Base-by-base conservation (phyloP, 2,113 vertebrate species). In the Spea bombifrons region DNA sequence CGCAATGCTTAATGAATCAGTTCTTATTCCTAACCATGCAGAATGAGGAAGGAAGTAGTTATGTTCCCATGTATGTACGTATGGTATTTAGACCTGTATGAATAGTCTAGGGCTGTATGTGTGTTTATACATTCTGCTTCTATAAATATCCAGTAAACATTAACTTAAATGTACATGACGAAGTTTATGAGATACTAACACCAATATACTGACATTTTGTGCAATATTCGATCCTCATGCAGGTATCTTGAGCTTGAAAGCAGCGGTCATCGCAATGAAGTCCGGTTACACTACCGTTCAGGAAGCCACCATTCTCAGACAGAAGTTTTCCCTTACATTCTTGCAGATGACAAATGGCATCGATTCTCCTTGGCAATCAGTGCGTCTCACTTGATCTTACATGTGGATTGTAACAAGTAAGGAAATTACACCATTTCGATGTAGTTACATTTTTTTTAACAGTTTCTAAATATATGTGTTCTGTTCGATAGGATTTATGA, bases 261-360 rank as follows among this genome's bases (percentile, higher is more conserved):
- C 91, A 99, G 97, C 0, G 97, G 97, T 43, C 96, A 98, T 86
- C 93, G 95, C 84, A 98, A 95, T 76, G 97, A 99, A 88, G 89
- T 99, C 82, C 93, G 96, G 70, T 94, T 98, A 55, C 97, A 98
- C 88, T 99, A 98, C 83, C 94, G 91, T 78, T 94, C 94, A 68
- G 91, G 92, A 87, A 93, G 91, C 68, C 94, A 94, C 67, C 95
- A 90, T 79, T 90, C 95, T 5, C 96, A 95, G 87, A 97, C 95
- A 0, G 97, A 99, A 92, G 93, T 97, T 75, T 98, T 99, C 85
- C 97, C 97, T 1, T 99, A 98, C 83, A 94, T 93, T 86, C 88
- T 99, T 87, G 97, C 96, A 45, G 97, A 99, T 81, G 91, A 94
- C 84, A 96, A 95, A 89, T 99, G 97, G 97, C 97, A 99, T 88